These are phyloP conservation scores for Papilio xuthus DNA, from an alignment of 1,140 invertebrate genomes.

Conservation along the genomic window DNA sequence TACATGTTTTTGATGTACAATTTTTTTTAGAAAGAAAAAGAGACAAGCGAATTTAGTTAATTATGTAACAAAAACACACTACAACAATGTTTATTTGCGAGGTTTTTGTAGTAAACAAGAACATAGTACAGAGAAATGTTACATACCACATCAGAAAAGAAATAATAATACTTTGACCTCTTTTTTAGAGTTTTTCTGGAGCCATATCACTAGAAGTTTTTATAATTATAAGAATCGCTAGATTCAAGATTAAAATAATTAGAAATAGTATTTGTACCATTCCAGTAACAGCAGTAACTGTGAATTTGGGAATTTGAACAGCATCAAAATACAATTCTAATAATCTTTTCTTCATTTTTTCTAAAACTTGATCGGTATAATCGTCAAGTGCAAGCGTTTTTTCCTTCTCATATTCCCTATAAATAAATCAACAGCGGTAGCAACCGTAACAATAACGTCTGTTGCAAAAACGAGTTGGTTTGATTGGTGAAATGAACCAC, in stretches of 20 bases:
- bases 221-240: not conserved
- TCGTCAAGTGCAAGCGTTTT: slow-evolving; percentile 51
- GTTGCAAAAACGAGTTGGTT: too few relatives aligned
- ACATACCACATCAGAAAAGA: not conserved
- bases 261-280: slow-evolving; percentile 49
- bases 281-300: slow-evolving; percentile 48
- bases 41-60: not conserved
- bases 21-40: not conserved
- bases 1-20: not conserved
- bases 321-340: slow-evolving; percentile 45
- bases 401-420: slow-evolving; percentile 59
- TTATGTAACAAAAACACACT: too few relatives aligned
- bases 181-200: not conserved
- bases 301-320: slow-evolving; percentile 57
- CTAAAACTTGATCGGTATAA: slow-evolving; percentile 53
- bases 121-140: not conserved
- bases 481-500: too few relatives aligned
- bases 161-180: not conserved
- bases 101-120: not conserved
- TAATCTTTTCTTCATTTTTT: slow-evolving; percentile 46
- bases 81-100: too few relatives aligned
- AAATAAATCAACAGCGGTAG: slow-evolving; percentile 32
- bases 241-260: slow-evolving; percentile 9
- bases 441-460: too few relatives aligned
- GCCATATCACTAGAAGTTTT: not conserved